Base-by-base conservation (phyloP, 2,888 invertebrate species). In the Capitulum mitella region DNA sequence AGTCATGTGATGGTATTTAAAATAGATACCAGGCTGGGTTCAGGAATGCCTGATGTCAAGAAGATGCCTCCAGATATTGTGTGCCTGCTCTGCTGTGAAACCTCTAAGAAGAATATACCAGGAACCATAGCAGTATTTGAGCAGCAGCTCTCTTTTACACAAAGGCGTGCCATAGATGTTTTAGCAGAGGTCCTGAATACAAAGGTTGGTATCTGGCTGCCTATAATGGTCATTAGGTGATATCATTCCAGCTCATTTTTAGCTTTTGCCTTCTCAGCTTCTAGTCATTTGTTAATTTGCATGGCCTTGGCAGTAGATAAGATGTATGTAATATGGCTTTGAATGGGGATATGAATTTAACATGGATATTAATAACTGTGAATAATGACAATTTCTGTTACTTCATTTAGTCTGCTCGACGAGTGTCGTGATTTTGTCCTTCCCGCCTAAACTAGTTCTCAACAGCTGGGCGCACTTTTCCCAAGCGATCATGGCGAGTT, bases 141-240 rank as follows among this genome's bases (percentile, higher is more conserved):
- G 40, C 70, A 70, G 70, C 37, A 40, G 70, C 40, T 70, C 29
- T 29, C 70, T 16, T 70, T 70, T 40, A 70, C 70, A 2, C 70
- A 70, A 40, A 37, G 70, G 22, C 26, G 19, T 16, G 70, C 70
- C 70, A 40, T 70, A 16, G 40, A 70, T 19, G 10, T 70, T 19
- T 40, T 70, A 26, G 70, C 26, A 2, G 40, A 70, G 40, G 70
- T 70, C 26, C 70, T 70, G 37, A 70, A 70, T 22, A 29, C 37
- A 6, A 70, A 70, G 70, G 70, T 70, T 6, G 16, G 22, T 34
- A 19, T 14, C 3, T 19, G 8, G 22, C 6, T 6, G 26, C 6
- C 26, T 48, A 51, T 51, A 26, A 51, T 26, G 26, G 6, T 51
- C 6, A 26, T 51, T 51, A 26, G 1, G 5, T 26, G 51, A 22